Conservation (phyloP, 2,888 invertebrate species). For the Leptopilina syphax region DNA sequence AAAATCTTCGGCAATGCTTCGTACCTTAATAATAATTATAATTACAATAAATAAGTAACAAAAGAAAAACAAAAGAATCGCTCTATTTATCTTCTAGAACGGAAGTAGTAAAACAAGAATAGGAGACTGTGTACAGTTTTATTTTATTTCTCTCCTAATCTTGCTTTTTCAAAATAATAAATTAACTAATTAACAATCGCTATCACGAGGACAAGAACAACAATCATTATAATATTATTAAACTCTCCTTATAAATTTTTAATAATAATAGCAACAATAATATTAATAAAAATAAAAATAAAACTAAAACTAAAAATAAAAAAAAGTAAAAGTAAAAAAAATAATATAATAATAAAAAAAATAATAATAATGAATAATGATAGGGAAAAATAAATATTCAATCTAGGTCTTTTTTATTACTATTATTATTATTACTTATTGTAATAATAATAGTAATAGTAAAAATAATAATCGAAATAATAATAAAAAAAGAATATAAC, state of each 20-base stretch:
- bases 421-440: no score
- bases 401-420: no score
- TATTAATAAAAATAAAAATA: no score
- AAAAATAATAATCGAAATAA: no score
- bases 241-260: no score
- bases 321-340: no score
- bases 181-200: slow-evolving; percentile 40
- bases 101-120: slow-evolving; percentile 40
- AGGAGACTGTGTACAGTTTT: background rate
- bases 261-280: no score
- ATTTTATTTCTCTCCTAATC: background rate
- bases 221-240: slow-evolving; percentile 29
- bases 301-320: no score
- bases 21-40: slow-evolving; percentile 50
- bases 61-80: slow-evolving; percentile 27
- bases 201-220: slow-evolving; percentile 37
- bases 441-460: background rate
- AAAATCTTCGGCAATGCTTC: slow-evolving; percentile 63
- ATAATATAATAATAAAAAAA: no score
- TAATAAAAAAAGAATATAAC: no score
- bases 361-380: no score
- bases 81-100: slow-evolving; percentile 22
- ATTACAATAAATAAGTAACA: slow-evolving; percentile 47
- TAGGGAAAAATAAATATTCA: no score
- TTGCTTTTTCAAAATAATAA: background rate